phyloP scores from a whole-genome alignment of 2,113 vertebrate genomes.

The Xenopus tropicalis region DNA sequence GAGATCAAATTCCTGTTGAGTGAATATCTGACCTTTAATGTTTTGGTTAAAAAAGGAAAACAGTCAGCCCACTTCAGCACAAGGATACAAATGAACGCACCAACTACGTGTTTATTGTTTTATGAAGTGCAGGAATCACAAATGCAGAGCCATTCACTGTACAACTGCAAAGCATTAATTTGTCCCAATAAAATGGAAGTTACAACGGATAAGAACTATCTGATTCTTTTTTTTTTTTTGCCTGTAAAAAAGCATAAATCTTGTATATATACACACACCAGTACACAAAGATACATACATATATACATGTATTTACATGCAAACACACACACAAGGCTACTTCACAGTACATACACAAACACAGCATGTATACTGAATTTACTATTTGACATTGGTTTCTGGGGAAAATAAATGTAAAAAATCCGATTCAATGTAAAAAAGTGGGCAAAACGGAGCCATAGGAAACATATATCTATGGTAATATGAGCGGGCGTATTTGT shows the following conservation, averaged over 20 bases:
- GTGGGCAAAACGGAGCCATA: no score
- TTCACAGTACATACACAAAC: no score
- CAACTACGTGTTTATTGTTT: slow-evolving; percentile 20
- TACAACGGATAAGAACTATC: slow-evolving; percentile 8
- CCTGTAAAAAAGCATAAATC: not conserved
- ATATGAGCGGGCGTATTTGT: no score
- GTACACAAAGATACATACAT: no score
- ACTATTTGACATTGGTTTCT: no score
- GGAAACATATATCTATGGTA: no score
- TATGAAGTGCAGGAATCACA: slow-evolving; percentile 22
- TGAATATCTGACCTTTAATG: slow-evolving; percentile 59
- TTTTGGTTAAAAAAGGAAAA: slow-evolving; percentile 50
- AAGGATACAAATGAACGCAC: slow-evolving; percentile 3
- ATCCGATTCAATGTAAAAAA: no score
- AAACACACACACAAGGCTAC: no score
- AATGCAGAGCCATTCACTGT: not conserved
- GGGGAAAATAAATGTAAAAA: no score
- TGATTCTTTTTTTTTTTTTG: no score
- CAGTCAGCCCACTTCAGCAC: slow-evolving; percentile 8
- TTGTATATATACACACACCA: not conserved
- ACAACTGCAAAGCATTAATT: slow-evolving; percentile 20
- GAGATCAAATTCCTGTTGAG: slow-evolving; percentile 60
- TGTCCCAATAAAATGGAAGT: slow-evolving; percentile 39
- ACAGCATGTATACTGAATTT: no score
- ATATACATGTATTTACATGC: no score